phyloP scores from a whole-genome alignment of 1,140 invertebrate species.

The Atta cephalotes region DNA sequence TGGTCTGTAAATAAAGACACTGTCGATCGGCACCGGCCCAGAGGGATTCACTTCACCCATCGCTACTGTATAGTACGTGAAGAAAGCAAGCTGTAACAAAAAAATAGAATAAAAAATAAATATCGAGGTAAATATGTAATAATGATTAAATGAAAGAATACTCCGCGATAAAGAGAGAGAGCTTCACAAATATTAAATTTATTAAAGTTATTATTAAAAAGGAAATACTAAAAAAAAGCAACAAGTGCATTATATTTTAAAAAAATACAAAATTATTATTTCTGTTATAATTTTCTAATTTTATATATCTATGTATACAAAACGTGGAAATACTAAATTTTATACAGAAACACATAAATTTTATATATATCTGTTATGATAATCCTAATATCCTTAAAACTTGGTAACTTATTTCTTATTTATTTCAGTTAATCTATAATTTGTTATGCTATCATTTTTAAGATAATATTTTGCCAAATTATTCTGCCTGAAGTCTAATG shows the following conservation, averaged over 20 bases:
- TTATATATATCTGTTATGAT: not conserved
- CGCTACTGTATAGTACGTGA: slow-evolving; percentile 95
- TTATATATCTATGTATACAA: not conserved
- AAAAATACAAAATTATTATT: not conserved
- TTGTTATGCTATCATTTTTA: slow-evolving; percentile 7
- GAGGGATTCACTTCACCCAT: slow-evolving; percentile 94
- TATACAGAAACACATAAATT: not conserved
- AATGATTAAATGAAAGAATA: not conserved
- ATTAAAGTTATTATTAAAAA: not conserved
- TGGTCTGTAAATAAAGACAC: slow-evolving; percentile 96
- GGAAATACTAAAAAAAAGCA: not conserved
- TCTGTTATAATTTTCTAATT: not conserved
- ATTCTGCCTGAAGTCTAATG: not conserved
- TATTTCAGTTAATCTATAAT: not conserved
- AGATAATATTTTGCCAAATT: not conserved
- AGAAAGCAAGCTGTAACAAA: slow-evolving; percentile 94
- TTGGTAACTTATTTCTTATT: not conserved
- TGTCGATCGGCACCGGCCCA: slow-evolving; percentile 96
- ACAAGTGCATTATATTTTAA: not conserved
- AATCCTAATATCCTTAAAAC: not conserved
- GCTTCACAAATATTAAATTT: not conserved
- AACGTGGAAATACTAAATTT: not conserved
- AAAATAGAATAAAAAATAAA: slow-evolving; percentile 24
- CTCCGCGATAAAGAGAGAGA: not conserved
- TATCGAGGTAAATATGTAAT: not conserved